Conservation (phyloP, 2,888 invertebrate genomes). For the Apodemia hepburni region DNA sequence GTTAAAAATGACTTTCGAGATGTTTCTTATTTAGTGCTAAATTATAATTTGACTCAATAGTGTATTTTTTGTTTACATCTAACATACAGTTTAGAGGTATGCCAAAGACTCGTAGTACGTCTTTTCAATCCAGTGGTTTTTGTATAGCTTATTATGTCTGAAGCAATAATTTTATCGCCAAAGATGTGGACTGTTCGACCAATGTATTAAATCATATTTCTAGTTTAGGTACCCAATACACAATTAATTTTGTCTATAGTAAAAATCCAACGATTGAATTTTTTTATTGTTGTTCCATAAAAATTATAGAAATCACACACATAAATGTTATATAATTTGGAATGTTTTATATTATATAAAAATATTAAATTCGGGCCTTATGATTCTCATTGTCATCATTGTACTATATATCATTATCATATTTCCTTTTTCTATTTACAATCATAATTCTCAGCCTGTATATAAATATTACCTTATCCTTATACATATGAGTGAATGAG, state of each 20-base stretch:
- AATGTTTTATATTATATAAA: conserved; percentile 1
- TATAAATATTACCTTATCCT: too few species aligned
- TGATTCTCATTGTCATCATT: background rate
- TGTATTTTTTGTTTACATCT: conserved; percentile 43
- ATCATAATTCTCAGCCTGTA: background rate
- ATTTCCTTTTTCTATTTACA: background rate
- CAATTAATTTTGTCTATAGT: conserved; percentile 1
- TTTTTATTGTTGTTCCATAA: conserved; percentile 10
- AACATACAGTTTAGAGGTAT: conserved; percentile 76
- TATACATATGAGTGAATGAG: too few species aligned
- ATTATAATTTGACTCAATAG: conserved; percentile 19
- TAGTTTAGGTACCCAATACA: conserved; percentile 19
- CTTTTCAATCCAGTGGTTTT: conserved; percentile 39
- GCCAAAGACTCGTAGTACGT: conserved; percentile 69
- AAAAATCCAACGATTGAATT: conserved; percentile 15
- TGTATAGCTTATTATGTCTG: conserved; percentile 37
- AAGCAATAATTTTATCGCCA: conserved; percentile 62
- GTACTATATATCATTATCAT: background rate
- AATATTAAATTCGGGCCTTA: background rate
- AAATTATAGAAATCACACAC: conserved; percentile 1
- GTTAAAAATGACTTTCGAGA: background rate
- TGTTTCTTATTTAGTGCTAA: conserved; percentile 3
- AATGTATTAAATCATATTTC: conserved; percentile 20
- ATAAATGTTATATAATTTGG: background rate
- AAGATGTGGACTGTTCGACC: conserved; percentile 55